Conservation (phyloP, 2,797 vertebrate genomes). For the Pelobates cultripes region DNA sequence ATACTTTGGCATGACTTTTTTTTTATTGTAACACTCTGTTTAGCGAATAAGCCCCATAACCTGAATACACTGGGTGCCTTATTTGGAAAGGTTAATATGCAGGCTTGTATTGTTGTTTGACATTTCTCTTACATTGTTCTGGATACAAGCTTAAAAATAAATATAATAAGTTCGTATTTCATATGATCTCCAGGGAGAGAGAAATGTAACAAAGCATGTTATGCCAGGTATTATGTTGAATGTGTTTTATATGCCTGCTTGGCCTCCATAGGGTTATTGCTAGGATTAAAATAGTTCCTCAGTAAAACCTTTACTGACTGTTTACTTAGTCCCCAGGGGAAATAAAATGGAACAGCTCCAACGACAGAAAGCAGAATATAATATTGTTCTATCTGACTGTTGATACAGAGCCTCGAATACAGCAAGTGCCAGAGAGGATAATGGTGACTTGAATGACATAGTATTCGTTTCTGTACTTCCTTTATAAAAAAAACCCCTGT, state of each 20-base stretch:
- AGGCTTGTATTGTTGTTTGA: too few relatives aligned
- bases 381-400: constrained; percentile 38
- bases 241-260: constrained; percentile 21
- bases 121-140: too few relatives aligned
- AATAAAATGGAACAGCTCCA: constrained; percentile 39
- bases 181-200: not conserved
- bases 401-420: constrained; percentile 35
- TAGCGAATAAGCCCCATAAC: too few relatives aligned
- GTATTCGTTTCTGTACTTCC: constrained; percentile 45
- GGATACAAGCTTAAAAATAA: too few relatives aligned
- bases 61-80: too few relatives aligned
- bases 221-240: constrained; percentile 21
- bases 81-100: too few relatives aligned
- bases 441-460: constrained; percentile 40
- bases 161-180: too few relatives aligned
- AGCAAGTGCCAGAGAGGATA: constrained; percentile 39
- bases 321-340: constrained; percentile 45
- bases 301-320: constrained; percentile 36
- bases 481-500: constrained; percentile 11
- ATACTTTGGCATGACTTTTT: too few relatives aligned
- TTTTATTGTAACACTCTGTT: too few relatives aligned
- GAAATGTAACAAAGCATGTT: not conserved
- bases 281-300: constrained; percentile 42
- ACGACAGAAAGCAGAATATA: constrained; percentile 31
- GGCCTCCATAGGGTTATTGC: constrained; percentile 35